Evolutionary conservation across 2,888 invertebrate genomes (phyloP), one percentile per base, ranked within the genome.

Genomic region (Zhuqinia jingwanae): DNA sequence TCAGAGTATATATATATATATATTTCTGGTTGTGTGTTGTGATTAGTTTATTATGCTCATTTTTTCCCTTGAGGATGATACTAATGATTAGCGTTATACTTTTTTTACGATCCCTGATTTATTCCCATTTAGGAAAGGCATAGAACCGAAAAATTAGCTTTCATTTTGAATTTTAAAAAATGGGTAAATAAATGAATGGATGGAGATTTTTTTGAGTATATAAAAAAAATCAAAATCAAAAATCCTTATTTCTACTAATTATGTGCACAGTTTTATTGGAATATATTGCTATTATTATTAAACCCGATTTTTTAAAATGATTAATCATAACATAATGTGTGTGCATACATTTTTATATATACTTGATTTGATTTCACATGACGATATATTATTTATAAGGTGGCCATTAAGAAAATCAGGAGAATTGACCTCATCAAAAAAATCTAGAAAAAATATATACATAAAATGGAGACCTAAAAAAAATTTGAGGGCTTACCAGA

Each of bases 101-200:
- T 77, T 77, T n/a, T n/a, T 77, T 77, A 77, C 20, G 77, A 77
- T 58, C 60, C 53, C 68, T 68, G 68, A 80, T 80, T 80, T 77
- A 77, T 80, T 80, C 56, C 80, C 56, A 80, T 80, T 80, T 70
- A 68, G 53, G 36, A 42, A 36, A 56, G 22, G 17, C 80, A 80
- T 13, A 80, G 65, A 65, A 65, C 65, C 79, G 65, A 68, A 68
- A 68, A 80, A 80, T 77, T 77, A 60, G 45, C 45, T 53, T 77
- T 25, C 13, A 13, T 10, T 56, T n/a, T 53, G 13, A 36, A n/a
- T n/a, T n/a, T n/a, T 53, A 20, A 17, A 36, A 17, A 56, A n/a
- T 30, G 56, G 25, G n/a, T 2, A 27, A 47, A 36, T 36, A 36
- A 8, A 36, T 36, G 8, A 36, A 36, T 6, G 36, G 3, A 36